Evolutionary conservation across 2,113 vertebrate species (phyloP).

Genomic region (Turdus rufiventris): DNA sequence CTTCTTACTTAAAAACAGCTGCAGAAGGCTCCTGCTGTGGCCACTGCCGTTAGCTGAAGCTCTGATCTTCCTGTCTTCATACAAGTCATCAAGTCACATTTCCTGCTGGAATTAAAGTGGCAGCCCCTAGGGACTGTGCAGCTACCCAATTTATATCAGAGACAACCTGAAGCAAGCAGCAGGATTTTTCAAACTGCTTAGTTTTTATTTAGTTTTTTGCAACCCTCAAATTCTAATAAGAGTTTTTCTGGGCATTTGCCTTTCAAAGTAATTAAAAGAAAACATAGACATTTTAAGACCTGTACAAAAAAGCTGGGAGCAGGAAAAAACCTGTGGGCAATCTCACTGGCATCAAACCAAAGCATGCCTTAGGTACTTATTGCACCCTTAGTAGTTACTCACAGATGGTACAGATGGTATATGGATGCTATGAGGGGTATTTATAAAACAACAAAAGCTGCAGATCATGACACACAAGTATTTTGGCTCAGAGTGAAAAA

Average conservation of each 20-base stretch:
- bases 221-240: neutral
- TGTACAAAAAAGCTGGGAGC: neutral
- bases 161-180: neutral
- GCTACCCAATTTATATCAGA: slow-evolving; percentile 56
- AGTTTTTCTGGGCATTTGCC: neutral
- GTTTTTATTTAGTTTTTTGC: neutral
- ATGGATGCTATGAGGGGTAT: neutral
- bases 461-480: neutral
- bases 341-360: neutral
- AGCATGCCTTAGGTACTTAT: neutral
- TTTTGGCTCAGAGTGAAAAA: neutral
- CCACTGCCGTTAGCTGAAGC: slow-evolving; percentile 55
- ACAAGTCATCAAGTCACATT: slow-evolving; percentile 64
- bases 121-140: slow-evolving; percentile 54
- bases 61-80: slow-evolving; percentile 70
- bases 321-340: neutral
- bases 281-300: neutral
- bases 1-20: slow-evolving; percentile 66
- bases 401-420: neutral
- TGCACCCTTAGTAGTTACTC: neutral
- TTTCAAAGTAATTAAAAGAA: neutral
- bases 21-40: slow-evolving; percentile 61
- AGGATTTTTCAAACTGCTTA: neutral
- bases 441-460: neutral
- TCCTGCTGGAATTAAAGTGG: slow-evolving; percentile 65